phyloP scores from a whole-genome alignment of 2,888 invertebrate genomes.

The Ceraclea dissimilis region DNA sequence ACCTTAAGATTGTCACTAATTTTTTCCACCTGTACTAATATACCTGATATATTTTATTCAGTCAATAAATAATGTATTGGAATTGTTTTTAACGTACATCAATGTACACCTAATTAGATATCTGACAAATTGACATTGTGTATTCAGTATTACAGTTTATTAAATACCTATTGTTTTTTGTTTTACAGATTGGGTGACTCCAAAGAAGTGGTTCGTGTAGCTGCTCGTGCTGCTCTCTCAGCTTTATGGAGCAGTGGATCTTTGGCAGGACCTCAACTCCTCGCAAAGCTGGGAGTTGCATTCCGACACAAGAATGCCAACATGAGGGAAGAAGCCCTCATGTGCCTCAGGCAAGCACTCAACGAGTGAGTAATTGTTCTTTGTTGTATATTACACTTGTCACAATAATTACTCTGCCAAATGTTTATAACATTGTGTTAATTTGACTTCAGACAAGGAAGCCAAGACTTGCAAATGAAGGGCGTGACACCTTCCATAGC shows the following conservation, averaged over 20 bases:
- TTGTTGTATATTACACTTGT: neutral
- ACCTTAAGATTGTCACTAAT: too few relatives aligned
- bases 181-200: slow-evolving; percentile 40
- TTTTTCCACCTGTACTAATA: too few relatives aligned
- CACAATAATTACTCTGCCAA: too few relatives aligned
- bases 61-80: too few relatives aligned
- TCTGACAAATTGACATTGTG: too few relatives aligned
- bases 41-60: too few relatives aligned
- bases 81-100: too few relatives aligned
- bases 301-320: slow-evolving; percentile 88
- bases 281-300: slow-evolving; percentile 43
- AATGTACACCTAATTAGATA: too few relatives aligned
- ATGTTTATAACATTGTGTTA: too few relatives aligned
- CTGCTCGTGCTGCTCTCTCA: slow-evolving; percentile 37
- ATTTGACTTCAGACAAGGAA: slow-evolving; percentile 75
- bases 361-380: slow-evolving; percentile 72
- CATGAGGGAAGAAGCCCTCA: slow-evolving; percentile 81
- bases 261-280: slow-evolving; percentile 36
- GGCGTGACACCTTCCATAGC: slow-evolving; percentile 78
- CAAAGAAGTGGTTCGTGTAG: slow-evolving; percentile 40
- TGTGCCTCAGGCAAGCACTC: slow-evolving; percentile 73
- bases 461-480: slow-evolving; percentile 71
- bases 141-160: too few relatives aligned
- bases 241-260: slow-evolving; percentile 36
- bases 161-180: too few relatives aligned